Base-by-base conservation (phyloP, 2,113 vertebrate species). In the Balaeniceps rex region DNA sequence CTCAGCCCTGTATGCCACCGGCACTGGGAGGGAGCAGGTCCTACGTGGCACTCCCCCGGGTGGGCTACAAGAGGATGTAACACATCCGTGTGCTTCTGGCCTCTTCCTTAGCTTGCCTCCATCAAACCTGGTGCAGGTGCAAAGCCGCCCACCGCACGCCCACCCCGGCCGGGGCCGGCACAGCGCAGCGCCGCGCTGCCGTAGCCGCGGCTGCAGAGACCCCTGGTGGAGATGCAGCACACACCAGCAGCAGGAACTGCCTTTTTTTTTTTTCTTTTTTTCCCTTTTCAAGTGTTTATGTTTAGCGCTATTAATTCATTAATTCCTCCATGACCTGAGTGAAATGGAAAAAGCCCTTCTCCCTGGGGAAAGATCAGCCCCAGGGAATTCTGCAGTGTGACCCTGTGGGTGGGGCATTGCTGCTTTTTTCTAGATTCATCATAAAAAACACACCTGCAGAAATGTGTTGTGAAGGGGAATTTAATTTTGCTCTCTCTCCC, bases 1-100 rank as follows among this genome's bases (percentile, higher is more conserved):
- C 46, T 54, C n/a, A 76, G 14, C 16, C 16, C 21, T 7, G 58
- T 7, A 5, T 10, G 13, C 3, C 31, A 9, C 15, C 2, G 0
- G 24, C 60, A 6, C 19, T 10, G 14, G 19, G 47, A 78, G 31
- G 33, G 21, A 81, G 22, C 13, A 23, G 4, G 8, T 63, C 19
- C 29, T 61, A 5, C 0, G 1, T 6, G 23, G 26, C 21, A 13
- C 33, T 44, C 19, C 79, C 28, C 28, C 47, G 21, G 13, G 28
- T 18, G 3, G 18, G 16, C 12, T 7, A 5, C 8, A 4, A 42
- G 57, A 26, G 14, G 28, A 6, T 0, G 3, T 3, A 57, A 34
- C 2, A 6, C 2, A 1, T 12, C 19, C 1, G 0, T 10, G 0
- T 28, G 19, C 14, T 46, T 47, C 42, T 68, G 47, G 4, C 26